These are phyloP conservation scores for Venustaconcha ellipsiformis DNA, from an alignment of 1,140 invertebrate species.

Conservation along the genomic window DNA sequence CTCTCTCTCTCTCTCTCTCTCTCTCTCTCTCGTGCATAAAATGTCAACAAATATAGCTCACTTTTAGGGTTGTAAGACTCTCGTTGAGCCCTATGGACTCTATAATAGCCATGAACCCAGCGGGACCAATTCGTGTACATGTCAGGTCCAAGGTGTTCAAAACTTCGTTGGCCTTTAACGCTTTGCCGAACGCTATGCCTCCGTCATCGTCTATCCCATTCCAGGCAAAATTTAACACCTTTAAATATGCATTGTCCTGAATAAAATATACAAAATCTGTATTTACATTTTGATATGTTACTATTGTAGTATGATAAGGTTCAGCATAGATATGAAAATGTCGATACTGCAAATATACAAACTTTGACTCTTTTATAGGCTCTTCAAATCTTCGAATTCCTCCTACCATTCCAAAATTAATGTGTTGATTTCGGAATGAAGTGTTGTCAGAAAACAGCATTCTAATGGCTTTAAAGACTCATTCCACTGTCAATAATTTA, in stretches of 20 bases:
- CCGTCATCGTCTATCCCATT: conserved; percentile 62
- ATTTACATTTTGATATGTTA: not conserved
- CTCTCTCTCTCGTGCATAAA: too few species aligned
- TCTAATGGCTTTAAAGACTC: too few species aligned
- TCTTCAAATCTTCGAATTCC: not conserved
- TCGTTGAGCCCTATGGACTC: conserved; percentile 56
- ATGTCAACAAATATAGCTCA: conserved; percentile 15
- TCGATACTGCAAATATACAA: not conserved
- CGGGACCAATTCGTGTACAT: conserved; percentile 53
- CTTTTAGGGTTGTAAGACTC: conserved; percentile 48
- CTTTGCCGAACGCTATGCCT: conserved; percentile 45
- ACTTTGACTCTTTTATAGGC: not conserved
- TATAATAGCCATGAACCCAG: conserved; percentile 52
- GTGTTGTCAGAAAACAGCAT: not conserved
- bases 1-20: too few species aligned
- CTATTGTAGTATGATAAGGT: not conserved
- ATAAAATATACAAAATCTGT: not conserved
- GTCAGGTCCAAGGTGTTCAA: conserved; percentile 57
- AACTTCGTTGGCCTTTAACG: conserved; percentile 47
- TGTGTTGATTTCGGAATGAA: not conserved
- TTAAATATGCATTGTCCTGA: conserved; percentile 57
- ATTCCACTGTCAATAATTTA: not conserved
- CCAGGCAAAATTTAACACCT: conserved; percentile 56
- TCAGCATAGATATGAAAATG: not conserved
- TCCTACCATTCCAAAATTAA: not conserved